A percentile compares a stretch with the other conserved stretches of the same genome.
These are phyloP conservation scores for Malurus splendens DNA, from an alignment of 2,797 vertebrate genomes.

Conservation along the genomic window DNA sequence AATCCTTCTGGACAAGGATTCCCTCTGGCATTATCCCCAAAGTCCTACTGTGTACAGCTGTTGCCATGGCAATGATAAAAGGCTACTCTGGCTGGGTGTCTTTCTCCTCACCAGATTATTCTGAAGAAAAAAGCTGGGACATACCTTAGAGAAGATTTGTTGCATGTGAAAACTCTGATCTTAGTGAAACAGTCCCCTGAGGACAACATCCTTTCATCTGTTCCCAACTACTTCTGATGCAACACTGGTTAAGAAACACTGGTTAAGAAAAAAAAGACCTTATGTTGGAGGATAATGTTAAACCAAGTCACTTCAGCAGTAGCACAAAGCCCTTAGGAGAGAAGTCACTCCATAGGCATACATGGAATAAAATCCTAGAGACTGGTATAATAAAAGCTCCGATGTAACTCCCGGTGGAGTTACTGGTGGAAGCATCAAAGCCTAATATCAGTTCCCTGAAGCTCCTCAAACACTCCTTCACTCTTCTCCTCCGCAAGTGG, in stretches of 20 bases:
- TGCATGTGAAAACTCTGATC: neutral
- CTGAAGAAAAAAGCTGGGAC: neutral
- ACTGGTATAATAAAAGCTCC: neutral
- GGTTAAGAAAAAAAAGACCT: too few relatives aligned
- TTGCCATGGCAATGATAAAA: neutral
- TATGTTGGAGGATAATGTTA: neutral
- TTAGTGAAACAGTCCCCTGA: neutral
- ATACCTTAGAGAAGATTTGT: neutral
- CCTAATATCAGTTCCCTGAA: neutral
- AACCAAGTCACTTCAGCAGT: neutral
- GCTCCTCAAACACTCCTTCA: neutral
- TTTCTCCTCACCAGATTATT: neutral
- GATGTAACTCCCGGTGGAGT: neutral
- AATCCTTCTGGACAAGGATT: neutral
- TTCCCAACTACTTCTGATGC: neutral
- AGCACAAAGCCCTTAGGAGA: neutral
- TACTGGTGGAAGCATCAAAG: neutral
- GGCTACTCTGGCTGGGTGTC: neutral
- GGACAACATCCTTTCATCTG: neutral
- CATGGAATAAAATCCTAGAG: neutral
- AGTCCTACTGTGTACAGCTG: neutral
- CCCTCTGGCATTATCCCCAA: neutral
- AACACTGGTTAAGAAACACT: neutral
- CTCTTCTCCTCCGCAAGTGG: neutral
- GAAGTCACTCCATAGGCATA: neutral